Conservation (phyloP, 2,888 invertebrate genomes). For the Stenodema calcarata region DNA sequence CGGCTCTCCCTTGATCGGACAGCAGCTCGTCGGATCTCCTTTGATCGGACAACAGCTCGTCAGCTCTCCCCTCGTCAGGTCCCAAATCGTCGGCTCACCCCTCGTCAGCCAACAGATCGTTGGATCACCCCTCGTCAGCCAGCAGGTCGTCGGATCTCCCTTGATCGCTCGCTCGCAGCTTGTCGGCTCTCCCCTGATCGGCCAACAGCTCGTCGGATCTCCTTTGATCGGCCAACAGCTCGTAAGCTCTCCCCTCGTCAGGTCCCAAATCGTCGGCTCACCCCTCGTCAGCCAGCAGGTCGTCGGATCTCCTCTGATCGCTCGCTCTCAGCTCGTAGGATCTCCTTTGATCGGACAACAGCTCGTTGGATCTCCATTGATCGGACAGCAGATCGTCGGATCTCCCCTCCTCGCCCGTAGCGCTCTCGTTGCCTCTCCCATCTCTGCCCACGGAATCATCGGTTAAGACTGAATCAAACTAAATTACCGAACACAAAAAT, state of each 20-base stretch:
- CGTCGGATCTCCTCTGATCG: conserved; percentile 11
- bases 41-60: neutral
- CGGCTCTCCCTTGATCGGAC: conserved; percentile 16
- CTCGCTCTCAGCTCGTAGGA: neutral
- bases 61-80: conserved; percentile 23
- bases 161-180: neutral
- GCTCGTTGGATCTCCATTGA: neutral
- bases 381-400: neutral
- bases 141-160: neutral
- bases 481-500: neutral
- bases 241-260: neutral
- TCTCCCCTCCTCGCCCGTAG: neutral
- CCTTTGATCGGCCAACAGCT: neutral
- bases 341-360: neutral
- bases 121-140: conserved; percentile 13
- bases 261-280: neutral
- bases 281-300: neutral
- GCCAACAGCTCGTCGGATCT: neutral
- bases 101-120: neutral
- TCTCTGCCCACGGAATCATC: neutral
- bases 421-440: neutral
- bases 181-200: conserved; percentile 28
- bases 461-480: conserved; percentile 28
- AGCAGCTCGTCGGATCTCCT: conserved; percentile 10
- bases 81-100: neutral